Percentiles rank a stretch among this genome's conserved stretches.
These are phyloP conservation scores for Enteromius argenteus DNA, from an alignment of 2,797 vertebrate species.

Conservation along the genomic window DNA sequence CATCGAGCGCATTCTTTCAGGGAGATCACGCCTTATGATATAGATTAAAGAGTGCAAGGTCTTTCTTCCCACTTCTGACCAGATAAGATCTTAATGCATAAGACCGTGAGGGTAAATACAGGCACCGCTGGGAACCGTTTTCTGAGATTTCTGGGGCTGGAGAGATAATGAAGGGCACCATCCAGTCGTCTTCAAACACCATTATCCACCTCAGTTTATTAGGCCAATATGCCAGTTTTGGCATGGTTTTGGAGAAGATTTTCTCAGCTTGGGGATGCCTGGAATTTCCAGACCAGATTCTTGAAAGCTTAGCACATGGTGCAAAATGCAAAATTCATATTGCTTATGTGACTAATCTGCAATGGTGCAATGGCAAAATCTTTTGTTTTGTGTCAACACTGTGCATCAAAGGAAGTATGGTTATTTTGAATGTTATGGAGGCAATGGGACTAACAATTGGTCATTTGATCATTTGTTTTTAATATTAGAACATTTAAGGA, in stretches of 20 bases:
- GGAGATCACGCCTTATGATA: slow-evolving; percentile 80
- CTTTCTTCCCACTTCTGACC: slow-evolving; percentile 60
- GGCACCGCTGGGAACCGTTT: slow-evolving; percentile 34
- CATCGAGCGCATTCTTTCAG: slow-evolving; percentile 86
- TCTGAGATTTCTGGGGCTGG: slow-evolving; percentile 47
- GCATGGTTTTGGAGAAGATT: slow-evolving; percentile 19
- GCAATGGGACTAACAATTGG: neutral
- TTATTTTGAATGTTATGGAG: neutral
- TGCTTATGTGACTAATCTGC: neutral
- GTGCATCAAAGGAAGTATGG: neutral
- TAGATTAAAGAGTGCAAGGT: slow-evolving; percentile 74
- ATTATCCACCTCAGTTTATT: slow-evolving; percentile 37
- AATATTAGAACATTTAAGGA: neutral
- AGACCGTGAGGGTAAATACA: slow-evolving; percentile 62
- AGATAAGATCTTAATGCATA: slow-evolving; percentile 64
- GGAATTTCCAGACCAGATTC: slow-evolving; percentile 5
- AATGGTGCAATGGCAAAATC: neutral
- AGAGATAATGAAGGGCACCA: slow-evolving; percentile 54
- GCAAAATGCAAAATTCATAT: neutral
- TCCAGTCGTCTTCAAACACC: slow-evolving; percentile 30
- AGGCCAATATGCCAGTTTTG: slow-evolving; percentile 27
- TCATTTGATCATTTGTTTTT: neutral
- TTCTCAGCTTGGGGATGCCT: neutral
- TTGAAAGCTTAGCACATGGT: slow-evolving; percentile 7
- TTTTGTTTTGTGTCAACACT: neutral